phyloP scores from a whole-genome alignment of 2,113 vertebrate genomes.

The Xenopus borealis region DNA sequence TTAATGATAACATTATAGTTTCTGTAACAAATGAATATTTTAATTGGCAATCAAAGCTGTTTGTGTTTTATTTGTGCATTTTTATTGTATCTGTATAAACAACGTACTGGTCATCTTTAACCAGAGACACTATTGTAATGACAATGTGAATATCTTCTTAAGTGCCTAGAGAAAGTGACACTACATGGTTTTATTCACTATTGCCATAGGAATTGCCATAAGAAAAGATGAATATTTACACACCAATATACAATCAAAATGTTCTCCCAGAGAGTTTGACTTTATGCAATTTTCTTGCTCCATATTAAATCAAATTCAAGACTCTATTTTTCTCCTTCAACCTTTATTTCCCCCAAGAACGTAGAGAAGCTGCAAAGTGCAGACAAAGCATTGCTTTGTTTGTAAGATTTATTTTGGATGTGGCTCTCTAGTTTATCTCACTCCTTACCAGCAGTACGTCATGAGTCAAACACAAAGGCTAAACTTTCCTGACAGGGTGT shows the following conservation, averaged over 20 bases:
- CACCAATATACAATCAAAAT: conserved; percentile 47
- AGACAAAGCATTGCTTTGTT: conserved; percentile 46
- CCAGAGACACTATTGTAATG: background rate
- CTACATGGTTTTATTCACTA: conserved; percentile 30
- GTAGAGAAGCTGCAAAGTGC: conserved; percentile 42
- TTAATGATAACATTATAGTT: too few species aligned
- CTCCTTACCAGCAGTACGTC: conserved; percentile 33
- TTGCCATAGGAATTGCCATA: conserved; percentile 44
- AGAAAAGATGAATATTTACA: conserved; percentile 47
- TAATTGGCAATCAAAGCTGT: too few species aligned
- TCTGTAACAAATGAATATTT: too few species aligned
- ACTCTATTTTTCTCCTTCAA: conserved; percentile 48
- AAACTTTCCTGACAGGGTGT: conserved; percentile 41
- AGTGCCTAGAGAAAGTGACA: conserved; percentile 42
- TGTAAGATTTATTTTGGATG: conserved; percentile 46
- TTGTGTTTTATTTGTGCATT: too few species aligned
- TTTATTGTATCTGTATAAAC: too few species aligned
- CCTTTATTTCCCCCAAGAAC: conserved; percentile 47
- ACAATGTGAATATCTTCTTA: conserved; percentile 38
- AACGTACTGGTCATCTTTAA: too few species aligned
- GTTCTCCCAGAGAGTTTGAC: conserved; percentile 47
- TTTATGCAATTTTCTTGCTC: conserved; percentile 47
- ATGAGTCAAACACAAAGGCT: conserved; percentile 43
- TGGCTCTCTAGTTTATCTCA: conserved; percentile 40
- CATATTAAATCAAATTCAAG: conserved; percentile 48